Percentiles rank a stretch among this genome's conserved stretches.
Conservation (phyloP, 2,888 invertebrate genomes). For the Andrena praecox region DNA sequence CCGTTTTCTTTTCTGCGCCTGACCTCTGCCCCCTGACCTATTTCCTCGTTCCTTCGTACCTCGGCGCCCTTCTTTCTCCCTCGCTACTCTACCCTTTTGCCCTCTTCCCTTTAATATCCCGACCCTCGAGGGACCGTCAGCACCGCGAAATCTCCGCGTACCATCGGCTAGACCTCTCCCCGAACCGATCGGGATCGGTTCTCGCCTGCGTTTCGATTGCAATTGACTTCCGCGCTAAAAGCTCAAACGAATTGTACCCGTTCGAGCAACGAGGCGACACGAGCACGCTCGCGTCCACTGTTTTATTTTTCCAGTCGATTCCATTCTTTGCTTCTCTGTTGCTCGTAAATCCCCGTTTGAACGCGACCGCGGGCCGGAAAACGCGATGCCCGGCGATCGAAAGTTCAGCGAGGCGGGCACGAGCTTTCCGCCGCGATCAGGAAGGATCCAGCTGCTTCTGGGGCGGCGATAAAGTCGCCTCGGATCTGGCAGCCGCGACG, state of each 20-base stretch:
- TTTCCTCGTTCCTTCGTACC: slow-evolving; percentile 52
- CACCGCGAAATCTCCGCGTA: background rate
- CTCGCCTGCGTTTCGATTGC: background rate
- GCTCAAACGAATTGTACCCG: slow-evolving; percentile 31
- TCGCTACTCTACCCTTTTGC: background rate
- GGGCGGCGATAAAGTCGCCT: slow-evolving; percentile 6
- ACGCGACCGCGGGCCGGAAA: slow-evolving; percentile 48
- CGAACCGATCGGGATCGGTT: background rate
- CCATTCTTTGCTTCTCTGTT: slow-evolving; percentile 22
- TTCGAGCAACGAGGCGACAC: background rate
- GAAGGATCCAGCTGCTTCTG: background rate
- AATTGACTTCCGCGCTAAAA: slow-evolving; percentile 1
- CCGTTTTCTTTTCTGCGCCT: slow-evolving; percentile 64
- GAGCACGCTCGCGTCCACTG: background rate
- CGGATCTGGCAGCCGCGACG: background rate
- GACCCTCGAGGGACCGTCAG: slow-evolving; percentile 8
- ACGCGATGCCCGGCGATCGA: slow-evolving; percentile 44
- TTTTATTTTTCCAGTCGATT: background rate
- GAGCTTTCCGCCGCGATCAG: slow-evolving; percentile 16
- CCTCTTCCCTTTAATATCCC: slow-evolving; percentile 30
- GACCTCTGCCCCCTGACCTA: slow-evolving; percentile 72
- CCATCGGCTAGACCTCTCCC: no score
- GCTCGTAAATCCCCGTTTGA: slow-evolving; percentile 29
- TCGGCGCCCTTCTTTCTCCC: slow-evolving; percentile 14
- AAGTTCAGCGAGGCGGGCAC: slow-evolving; percentile 13